phyloP scores from a whole-genome alignment of 2,797 vertebrate genomes.

The Decapterus maruadsi region DNA sequence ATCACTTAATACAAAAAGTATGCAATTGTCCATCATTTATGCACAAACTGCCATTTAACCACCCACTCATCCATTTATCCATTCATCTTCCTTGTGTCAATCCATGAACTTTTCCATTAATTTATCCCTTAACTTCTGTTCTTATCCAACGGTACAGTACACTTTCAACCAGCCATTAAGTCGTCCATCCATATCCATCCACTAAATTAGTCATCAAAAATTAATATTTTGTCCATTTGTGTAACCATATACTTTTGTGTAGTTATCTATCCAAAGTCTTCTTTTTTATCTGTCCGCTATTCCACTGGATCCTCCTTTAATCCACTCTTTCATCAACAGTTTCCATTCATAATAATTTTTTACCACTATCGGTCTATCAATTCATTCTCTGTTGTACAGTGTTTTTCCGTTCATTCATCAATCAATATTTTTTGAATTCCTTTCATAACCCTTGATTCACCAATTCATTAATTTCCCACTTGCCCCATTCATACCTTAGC shows the following conservation, averaged over 20 bases:
- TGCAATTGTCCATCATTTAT: conserved; percentile 16
- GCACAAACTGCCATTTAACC: conserved; percentile 6
- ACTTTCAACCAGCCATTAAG: conserved; percentile 9
- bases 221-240: conserved; percentile 5
- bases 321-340: neutral
- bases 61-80: conserved; percentile 1
- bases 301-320: conserved; percentile 11
- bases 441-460: conserved; percentile 20
- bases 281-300: conserved; percentile 10
- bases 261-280: neutral
- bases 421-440: conserved; percentile 46
- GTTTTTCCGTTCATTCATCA: conserved; percentile 11
- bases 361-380: neutral
- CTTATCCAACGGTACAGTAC: neutral
- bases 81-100: conserved; percentile 7
- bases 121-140: neutral
- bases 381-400: neutral
- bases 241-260: conserved; percentile 1
- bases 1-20: neutral
- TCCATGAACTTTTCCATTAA: neutral
- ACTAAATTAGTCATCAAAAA: conserved; percentile 25
- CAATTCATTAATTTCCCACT: conserved; percentile 34
- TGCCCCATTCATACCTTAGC: conserved; percentile 44
- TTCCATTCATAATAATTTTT: neutral
- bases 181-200: conserved; percentile 11